Percentiles rank a stretch among this genome's conserved stretches.
Evolutionary conservation across 2,888 invertebrate species (phyloP).

Genomic region (Magallana nippona): DNA sequence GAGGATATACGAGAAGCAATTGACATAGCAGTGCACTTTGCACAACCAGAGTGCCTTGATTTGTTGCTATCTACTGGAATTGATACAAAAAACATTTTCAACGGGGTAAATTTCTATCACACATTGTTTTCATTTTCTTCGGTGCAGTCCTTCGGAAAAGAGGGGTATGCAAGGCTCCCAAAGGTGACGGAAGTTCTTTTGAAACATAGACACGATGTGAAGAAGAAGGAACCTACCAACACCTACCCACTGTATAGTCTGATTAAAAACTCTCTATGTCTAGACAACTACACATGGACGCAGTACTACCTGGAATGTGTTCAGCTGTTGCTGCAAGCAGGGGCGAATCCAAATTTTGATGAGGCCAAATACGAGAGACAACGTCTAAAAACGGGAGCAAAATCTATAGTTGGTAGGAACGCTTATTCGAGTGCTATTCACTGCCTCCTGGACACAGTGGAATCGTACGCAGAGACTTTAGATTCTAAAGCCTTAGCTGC

Average conservation of each 20-base stretch:
- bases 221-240: slow-evolving; percentile 63
- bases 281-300: slow-evolving; percentile 66
- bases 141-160: slow-evolving; percentile 53
- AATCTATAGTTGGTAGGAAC: slow-evolving; percentile 58
- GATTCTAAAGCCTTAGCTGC: slow-evolving; percentile 61
- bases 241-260: slow-evolving; percentile 75
- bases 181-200: slow-evolving; percentile 70
- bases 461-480: slow-evolving; percentile 61
- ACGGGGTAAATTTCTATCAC: slow-evolving; percentile 73
- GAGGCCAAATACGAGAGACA: slow-evolving; percentile 62
- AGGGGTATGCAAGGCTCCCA: slow-evolving; percentile 62
- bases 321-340: slow-evolving; percentile 65
- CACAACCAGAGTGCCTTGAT: slow-evolving; percentile 67
- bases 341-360: slow-evolving; percentile 74
- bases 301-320: slow-evolving; percentile 67
- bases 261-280: slow-evolving; percentile 67
- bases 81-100: slow-evolving; percentile 63
- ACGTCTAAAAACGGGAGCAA: slow-evolving; percentile 56
- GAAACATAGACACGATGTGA: slow-evolving; percentile 67
- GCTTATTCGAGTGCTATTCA: slow-evolving; percentile 67
- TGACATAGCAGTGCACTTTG: slow-evolving; percentile 63
- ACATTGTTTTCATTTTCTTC: slow-evolving; percentile 69
- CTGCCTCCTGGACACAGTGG: slow-evolving; percentile 68
- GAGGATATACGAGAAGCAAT: slow-evolving; percentile 66
- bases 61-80: slow-evolving; percentile 64